A percentile compares a stretch with the other conserved stretches of the same genome.
phyloP scores from a whole-genome alignment of 2,888 invertebrate genomes.

The Piscicola geometra region DNA sequence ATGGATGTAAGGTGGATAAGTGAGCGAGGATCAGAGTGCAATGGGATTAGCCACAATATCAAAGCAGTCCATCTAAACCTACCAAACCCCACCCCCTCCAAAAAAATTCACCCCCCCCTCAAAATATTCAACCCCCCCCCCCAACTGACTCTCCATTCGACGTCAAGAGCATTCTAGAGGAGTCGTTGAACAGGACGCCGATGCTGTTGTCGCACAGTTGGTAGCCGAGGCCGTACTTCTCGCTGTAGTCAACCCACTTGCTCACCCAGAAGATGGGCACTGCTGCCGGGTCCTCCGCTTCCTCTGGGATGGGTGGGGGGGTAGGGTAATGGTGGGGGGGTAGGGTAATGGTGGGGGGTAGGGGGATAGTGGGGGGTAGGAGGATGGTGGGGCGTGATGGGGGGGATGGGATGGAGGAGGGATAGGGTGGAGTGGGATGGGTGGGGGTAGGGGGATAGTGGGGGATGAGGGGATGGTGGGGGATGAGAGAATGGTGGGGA shows the following conservation, averaged over 20 bases:
- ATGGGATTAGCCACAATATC: no score
- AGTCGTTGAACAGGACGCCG: constrained; percentile 97
- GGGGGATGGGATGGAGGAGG: neutral
- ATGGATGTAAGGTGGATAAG: no score
- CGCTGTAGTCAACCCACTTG: constrained; percentile 99
- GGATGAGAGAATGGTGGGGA: no score
- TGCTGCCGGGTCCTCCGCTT: constrained; percentile 87
- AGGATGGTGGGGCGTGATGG: neutral
- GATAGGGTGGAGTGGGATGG: no score
- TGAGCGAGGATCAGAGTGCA: no score
- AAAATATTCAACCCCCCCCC: no score
- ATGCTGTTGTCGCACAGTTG: constrained; percentile 96
- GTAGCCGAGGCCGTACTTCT: constrained; percentile 99
- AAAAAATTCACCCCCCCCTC: no score
- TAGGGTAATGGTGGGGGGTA: neutral
- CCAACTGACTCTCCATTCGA: constrained; percentile 78
- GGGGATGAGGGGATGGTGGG: no score
- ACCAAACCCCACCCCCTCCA: no score
- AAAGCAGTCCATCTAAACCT: no score
- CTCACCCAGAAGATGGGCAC: constrained; percentile 95
- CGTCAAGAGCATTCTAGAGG: constrained; percentile 85
- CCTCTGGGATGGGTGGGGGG: constrained; percentile 61
- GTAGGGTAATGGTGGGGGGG: no score
- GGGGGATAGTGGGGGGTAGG: neutral
- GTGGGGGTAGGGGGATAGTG: no score